These are phyloP conservation scores for Kryptolebias marmoratus DNA, from an alignment of 2,113 vertebrate genomes.

Conservation along the genomic window DNA sequence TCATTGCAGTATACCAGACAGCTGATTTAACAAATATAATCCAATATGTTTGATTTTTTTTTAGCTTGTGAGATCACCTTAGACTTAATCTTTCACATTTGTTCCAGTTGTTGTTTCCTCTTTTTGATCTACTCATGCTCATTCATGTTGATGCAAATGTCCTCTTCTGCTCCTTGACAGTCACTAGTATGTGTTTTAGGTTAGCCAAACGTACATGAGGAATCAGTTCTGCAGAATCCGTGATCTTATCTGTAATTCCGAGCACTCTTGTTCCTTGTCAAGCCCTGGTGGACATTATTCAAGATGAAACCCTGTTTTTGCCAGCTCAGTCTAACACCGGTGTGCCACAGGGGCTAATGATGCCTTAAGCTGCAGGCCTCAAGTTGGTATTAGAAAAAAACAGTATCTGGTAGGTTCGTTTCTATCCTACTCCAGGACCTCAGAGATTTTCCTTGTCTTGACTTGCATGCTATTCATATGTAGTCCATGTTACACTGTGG, in stretches of 20 bases:
- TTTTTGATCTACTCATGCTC: background rate
- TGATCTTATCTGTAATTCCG: conserved; percentile 1
- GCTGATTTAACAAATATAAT: background rate
- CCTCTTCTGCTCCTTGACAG: background rate
- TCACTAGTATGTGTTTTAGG: background rate
- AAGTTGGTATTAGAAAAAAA: background rate
- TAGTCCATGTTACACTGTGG: background rate
- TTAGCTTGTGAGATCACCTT: background rate
- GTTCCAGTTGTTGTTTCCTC: background rate
- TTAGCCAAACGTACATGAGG: background rate
- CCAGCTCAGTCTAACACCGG: conserved; percentile 3
- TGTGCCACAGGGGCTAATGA: background rate
- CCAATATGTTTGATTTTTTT: too few species aligned
- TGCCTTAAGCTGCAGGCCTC: background rate
- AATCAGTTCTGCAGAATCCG: background rate
- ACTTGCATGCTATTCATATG: background rate
- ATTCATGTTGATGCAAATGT: background rate
- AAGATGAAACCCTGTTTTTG: background rate
- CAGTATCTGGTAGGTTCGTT: background rate
- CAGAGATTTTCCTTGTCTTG: background rate
- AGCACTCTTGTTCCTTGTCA: background rate
- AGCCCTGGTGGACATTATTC: conserved; percentile 4
- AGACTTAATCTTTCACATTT: background rate
- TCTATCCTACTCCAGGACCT: background rate
- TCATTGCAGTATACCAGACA: background rate